Evolutionary conservation across 2,113 vertebrate species (phyloP).

Genomic region (Megaceryle torquata): DNA sequence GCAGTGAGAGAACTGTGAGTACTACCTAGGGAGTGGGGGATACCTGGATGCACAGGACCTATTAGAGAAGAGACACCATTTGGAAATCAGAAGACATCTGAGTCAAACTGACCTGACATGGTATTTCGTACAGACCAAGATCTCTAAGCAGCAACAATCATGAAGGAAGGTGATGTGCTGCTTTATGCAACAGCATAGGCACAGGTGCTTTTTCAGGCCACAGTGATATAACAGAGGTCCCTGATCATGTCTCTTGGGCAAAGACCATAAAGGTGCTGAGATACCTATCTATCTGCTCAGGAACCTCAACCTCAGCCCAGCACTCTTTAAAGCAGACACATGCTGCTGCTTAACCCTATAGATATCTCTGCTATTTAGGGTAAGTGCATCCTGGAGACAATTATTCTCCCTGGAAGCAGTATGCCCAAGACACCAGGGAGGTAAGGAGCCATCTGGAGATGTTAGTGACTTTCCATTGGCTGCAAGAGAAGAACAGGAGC

Average conservation of each 20-base stretch:
- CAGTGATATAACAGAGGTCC: too few species aligned
- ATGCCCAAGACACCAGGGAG: neutral
- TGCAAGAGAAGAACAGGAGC: neutral
- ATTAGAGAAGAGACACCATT: neutral
- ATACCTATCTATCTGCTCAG: neutral
- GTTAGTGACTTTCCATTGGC: neutral
- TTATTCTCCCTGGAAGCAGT: neutral
- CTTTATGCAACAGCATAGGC: neutral
- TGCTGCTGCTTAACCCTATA: neutral
- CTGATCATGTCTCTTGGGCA: neutral
- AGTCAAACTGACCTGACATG: neutral
- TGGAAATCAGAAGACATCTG: neutral
- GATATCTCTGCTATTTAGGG: neutral
- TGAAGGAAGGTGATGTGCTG: neutral
- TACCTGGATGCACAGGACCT: neutral
- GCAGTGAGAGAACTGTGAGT: neutral
- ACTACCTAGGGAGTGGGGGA: neutral
- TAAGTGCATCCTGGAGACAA: neutral
- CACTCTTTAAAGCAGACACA: neutral
- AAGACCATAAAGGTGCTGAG: neutral
- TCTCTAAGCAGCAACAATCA: neutral
- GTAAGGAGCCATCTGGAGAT: neutral
- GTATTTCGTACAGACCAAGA: neutral
- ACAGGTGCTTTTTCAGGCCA: neutral
- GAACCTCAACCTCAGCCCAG: neutral